Percentiles rank a stretch among this genome's conserved stretches.
phyloP scores from a whole-genome alignment of 2,888 invertebrate genomes.

The Metopia argyrocephala region DNA sequence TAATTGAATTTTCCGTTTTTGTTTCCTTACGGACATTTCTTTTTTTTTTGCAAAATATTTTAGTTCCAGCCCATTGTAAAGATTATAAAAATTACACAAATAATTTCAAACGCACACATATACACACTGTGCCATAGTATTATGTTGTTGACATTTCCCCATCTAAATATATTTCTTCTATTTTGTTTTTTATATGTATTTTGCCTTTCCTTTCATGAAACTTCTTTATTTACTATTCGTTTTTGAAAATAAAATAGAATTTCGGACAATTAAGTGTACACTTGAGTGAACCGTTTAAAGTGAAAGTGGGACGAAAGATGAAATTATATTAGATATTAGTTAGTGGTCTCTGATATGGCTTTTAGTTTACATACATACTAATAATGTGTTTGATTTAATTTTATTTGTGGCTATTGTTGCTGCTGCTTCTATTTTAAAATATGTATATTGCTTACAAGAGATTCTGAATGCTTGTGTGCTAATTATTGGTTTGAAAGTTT shows the following conservation, averaged over 20 bases:
- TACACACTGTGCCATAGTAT: no score
- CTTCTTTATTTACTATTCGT: not conserved
- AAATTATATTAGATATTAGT: not conserved
- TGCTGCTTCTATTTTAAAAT: no score
- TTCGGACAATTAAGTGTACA: constrained; percentile 20
- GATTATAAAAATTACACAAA: no score
- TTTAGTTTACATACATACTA: not conserved
- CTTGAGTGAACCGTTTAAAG: constrained; percentile 17
- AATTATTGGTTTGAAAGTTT: no score
- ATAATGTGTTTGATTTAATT: no score
- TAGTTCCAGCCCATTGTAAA: no score
- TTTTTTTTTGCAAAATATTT: not conserved
- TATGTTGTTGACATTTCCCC: not conserved
- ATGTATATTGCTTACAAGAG: no score
- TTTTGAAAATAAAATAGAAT: not conserved
- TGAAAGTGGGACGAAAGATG: not conserved
- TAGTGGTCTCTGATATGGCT: not conserved
- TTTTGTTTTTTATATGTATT: no score
- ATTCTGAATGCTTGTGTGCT: no score
- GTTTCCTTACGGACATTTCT: not conserved
- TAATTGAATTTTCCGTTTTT: constrained; percentile 46
- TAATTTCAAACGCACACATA: no score
- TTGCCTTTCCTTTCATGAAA: not conserved
- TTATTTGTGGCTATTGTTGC: no score
- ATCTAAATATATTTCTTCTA: not conserved